Evolutionary conservation across 2,797 vertebrate species (phyloP).

Genomic region (Macroramphosus scolopax): DNA sequence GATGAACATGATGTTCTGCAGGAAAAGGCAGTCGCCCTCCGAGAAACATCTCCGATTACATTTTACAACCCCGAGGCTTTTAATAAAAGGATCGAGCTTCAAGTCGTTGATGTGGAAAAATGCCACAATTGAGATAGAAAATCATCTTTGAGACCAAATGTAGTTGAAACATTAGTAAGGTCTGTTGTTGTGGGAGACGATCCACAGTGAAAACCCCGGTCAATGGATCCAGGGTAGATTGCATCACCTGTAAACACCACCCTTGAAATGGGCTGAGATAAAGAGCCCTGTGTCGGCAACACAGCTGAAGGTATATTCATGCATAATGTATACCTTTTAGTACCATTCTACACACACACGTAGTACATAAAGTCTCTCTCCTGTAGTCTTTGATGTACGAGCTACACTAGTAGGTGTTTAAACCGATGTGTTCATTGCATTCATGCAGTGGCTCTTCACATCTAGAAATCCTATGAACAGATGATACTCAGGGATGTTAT

Average conservation of each 20-base stretch:
- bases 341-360: slow-evolving; percentile 11
- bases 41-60: too few species aligned
- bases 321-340: slow-evolving; percentile 63
- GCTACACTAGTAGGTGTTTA: too few species aligned
- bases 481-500: too few species aligned
- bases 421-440: too few species aligned
- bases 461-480: too few species aligned
- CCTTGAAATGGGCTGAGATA: slow-evolving; percentile 52
- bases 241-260: slow-evolving; percentile 55
- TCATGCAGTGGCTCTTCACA: too few species aligned
- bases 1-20: too few species aligned
- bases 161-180: slow-evolving; percentile 13
- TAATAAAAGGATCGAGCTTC: too few species aligned
- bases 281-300: slow-evolving; percentile 53
- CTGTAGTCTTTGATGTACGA: slow-evolving; percentile 16
- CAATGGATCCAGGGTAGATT: slow-evolving; percentile 52
- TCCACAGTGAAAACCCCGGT: slow-evolving; percentile 36
- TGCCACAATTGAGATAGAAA: background rate
- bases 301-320: slow-evolving; percentile 46
- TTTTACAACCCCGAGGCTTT: too few species aligned
- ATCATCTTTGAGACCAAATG: background rate
- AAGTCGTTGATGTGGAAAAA: background rate
- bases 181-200: slow-evolving; percentile 32
- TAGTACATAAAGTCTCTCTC: slow-evolving; percentile 8
- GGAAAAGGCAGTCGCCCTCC: too few species aligned